These are phyloP conservation scores for Anabas testudineus DNA, from an alignment of 2,797 vertebrate genomes.

Conservation along the genomic window DNA sequence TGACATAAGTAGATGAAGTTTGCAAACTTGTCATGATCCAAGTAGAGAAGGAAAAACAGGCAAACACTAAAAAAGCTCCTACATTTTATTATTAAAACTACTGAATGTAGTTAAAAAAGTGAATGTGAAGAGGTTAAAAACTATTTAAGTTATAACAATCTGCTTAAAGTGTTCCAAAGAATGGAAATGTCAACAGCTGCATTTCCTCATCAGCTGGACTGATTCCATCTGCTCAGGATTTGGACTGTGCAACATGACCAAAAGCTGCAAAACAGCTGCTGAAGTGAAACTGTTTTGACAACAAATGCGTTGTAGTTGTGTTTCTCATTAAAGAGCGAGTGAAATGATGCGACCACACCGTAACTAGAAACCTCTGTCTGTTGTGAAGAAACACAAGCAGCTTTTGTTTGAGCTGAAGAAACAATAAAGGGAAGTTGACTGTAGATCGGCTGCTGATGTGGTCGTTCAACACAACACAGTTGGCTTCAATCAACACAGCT, in stretches of 20 bases:
- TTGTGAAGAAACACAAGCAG: background rate
- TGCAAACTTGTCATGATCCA: no score
- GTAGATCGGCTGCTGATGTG: no score
- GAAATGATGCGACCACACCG: background rate
- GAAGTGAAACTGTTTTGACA: background rate
- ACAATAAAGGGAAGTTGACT: background rate
- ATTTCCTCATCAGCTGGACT: no score
- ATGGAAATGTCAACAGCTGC: no score
- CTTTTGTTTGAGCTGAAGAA: background rate
- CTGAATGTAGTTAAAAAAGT: no score
- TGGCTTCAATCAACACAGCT: no score
- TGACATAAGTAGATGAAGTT: no score
- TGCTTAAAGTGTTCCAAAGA: background rate
- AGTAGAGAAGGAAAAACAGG: no score
- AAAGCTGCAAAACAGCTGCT: background rate
- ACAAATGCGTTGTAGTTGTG: background rate
- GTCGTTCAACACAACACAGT: no score
- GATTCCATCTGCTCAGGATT: background rate
- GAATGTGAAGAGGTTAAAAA: no score
- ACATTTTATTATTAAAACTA: no score
- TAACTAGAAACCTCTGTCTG: background rate
- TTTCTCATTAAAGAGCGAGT: background rate
- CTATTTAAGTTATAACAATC: background rate
- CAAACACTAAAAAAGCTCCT: no score
- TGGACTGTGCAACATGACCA: background rate